Evolutionary conservation across 2,113 vertebrate genomes (phyloP), one percentile per base, ranked within the genome.

Genomic region (Sebastes fasciatus): DNA sequence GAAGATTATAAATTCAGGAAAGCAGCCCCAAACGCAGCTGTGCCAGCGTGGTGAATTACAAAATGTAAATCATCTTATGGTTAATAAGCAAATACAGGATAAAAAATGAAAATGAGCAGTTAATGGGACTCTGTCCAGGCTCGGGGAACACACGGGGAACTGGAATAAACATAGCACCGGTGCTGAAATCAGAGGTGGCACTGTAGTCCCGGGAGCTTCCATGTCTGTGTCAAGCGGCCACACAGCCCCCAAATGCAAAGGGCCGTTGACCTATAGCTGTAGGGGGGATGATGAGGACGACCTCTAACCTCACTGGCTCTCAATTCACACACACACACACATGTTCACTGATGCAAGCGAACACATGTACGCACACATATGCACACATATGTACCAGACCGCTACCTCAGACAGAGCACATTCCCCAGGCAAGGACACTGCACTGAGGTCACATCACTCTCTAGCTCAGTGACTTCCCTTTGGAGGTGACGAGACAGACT

Each of bases 341-440:
- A 80, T 85, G 57, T 48, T 87, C 79, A 79, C 43, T 86, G 77
- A 88, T 77, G 81, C 87, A 74, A n/a, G 16, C 67, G 57, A 66
- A 66, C 70, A 77, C 74, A 79, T 49, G 65, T 57, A 71, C 61
- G 67, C 64, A 79, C 70, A 82, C 69, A 49, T 23, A 80, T 61
- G 7, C 64, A 63, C 73, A 84, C 66, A 63, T 21, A 80, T 57
- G 57, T 42, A 60, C 34, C 62, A 62, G 62, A 67, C 40, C 6
- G 8, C 63, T 48, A 21, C 63, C 72, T 8, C 80, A 82, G 64
- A 76, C 78, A 81, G 86, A 73, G 62, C 77, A 87, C 52, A 64
- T 70, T 80, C 89, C 84, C 75, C 77, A 78, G 88, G 92, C 85
- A 92, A 94, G 92, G 92, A 71, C 91, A 69, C 80, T 70, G 67